phyloP scores from a whole-genome alignment of 1,140 invertebrate genomes.

The Zaprionus taronus region DNA sequence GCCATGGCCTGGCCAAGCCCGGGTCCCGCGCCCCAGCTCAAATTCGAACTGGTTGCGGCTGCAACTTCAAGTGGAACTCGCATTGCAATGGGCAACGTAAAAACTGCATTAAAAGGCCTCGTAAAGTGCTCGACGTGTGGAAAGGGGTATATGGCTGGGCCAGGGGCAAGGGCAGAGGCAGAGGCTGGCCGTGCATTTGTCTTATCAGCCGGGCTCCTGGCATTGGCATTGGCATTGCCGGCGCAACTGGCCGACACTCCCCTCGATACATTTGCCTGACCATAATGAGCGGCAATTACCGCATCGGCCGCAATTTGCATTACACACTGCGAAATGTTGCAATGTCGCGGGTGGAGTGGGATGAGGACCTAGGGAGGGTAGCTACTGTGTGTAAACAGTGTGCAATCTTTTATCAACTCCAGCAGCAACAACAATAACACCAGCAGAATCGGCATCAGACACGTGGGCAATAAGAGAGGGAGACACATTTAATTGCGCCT shows the following conservation, averaged over 20 bases:
- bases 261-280: conserved; percentile 71
- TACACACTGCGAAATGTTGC: conserved; percentile 78
- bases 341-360: conserved; percentile 16
- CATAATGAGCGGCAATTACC: conserved; percentile 82
- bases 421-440: conserved; percentile 58
- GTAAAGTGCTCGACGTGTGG: conserved; percentile 30
- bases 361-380: neutral
- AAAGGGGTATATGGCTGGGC: neutral
- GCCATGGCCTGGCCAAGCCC: neutral
- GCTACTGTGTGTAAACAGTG: conserved; percentile 58
- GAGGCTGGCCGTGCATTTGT: conserved; percentile 69
- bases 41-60: conserved; percentile 18
- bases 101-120: conserved; percentile 76
- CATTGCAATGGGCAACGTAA: conserved; percentile 60
- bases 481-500: conserved; percentile 52
- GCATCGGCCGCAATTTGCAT: conserved; percentile 80
- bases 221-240: conserved; percentile 35
- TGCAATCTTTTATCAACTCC: conserved; percentile 80
- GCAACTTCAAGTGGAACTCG: conserved; percentile 33
- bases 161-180: conserved; percentile 15
- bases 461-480: conserved; percentile 33
- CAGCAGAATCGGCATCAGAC: conserved; percentile 19
- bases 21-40: neutral
- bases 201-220: conserved; percentile 65
- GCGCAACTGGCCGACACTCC: conserved; percentile 19